Evolutionary conservation across 2,113 vertebrate genomes (phyloP).

Genomic region (Glaucidium brasilianum): DNA sequence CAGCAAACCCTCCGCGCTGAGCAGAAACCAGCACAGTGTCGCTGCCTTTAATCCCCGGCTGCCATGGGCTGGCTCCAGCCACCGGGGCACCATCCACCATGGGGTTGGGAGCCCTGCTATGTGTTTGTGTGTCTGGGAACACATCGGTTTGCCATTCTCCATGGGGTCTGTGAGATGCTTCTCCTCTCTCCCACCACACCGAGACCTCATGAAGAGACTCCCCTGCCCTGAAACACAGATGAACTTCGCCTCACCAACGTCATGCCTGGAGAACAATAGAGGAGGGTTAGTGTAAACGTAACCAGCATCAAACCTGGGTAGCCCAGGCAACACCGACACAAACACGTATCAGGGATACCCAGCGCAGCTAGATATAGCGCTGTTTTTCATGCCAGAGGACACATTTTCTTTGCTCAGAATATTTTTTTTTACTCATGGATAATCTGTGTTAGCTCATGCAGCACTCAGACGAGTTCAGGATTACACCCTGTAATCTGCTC

Average conservation of each 20-base stretch:
- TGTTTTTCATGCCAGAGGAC: neutral
- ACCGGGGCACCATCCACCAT: accelerated
- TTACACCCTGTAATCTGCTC: neutral
- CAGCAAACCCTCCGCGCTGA: neutral
- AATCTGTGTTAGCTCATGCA: neutral
- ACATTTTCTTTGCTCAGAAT: neutral
- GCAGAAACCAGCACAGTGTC: accelerated
- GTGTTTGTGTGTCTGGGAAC: accelerated
- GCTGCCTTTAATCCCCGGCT: neutral
- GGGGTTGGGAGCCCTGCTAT: accelerated
- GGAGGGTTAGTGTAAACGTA: accelerated
- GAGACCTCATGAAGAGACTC: accelerated
- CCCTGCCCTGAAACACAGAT: accelerated
- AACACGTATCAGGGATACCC: neutral
- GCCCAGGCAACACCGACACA: neutral
- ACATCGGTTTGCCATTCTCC: accelerated
- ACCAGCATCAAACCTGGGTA: neutral
- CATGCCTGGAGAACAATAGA: neutral
- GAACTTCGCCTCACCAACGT: neutral
- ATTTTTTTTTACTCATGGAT: neutral
- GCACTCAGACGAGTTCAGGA: neutral
- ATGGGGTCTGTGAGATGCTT: accelerated
- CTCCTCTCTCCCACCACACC: neutral
- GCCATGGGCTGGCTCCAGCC: accelerated
- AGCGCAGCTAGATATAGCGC: accelerated